Conservation (phyloP, 2,888 invertebrate genomes). For the Cephus sareptanus region DNA sequence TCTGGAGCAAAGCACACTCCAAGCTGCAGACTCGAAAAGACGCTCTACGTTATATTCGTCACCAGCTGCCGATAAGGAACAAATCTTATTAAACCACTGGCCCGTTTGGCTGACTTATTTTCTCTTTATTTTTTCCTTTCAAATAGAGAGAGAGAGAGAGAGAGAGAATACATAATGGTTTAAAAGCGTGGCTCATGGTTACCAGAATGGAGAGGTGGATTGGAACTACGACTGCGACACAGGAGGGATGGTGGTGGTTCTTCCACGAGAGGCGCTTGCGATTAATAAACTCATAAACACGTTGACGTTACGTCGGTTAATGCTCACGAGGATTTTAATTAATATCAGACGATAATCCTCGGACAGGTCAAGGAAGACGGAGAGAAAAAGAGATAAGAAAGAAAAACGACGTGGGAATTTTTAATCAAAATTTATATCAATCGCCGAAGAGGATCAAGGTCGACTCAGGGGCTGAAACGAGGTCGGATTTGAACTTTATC, state of each 20-base stretch:
- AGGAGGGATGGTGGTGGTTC: not conserved
- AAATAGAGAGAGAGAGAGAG: not conserved
- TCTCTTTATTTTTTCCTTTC: not conserved
- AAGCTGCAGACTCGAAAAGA: constrained; percentile 42
- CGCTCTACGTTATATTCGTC: not conserved
- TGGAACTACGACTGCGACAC: not conserved
- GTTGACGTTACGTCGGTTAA: not conserved
- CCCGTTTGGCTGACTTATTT: not conserved
- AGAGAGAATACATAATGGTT: not conserved
- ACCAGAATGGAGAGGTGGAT: not conserved
- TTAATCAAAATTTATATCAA: not conserved
- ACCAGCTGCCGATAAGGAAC: not conserved
- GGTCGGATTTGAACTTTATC: not conserved
- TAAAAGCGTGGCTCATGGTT: not conserved
- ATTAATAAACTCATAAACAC: not conserved
- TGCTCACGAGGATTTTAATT: not conserved
- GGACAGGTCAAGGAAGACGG: not conserved
- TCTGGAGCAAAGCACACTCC: constrained; percentile 58
- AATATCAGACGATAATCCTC: not conserved
- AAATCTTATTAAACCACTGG: not conserved
- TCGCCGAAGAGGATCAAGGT: not conserved
- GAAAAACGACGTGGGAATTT: not conserved
- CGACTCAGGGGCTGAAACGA: not conserved
- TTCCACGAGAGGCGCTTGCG: not conserved
- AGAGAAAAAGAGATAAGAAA: not conserved